Evolutionary conservation across 2,113 vertebrate genomes (phyloP).

Genomic region (Suncus etruscus): DNA sequence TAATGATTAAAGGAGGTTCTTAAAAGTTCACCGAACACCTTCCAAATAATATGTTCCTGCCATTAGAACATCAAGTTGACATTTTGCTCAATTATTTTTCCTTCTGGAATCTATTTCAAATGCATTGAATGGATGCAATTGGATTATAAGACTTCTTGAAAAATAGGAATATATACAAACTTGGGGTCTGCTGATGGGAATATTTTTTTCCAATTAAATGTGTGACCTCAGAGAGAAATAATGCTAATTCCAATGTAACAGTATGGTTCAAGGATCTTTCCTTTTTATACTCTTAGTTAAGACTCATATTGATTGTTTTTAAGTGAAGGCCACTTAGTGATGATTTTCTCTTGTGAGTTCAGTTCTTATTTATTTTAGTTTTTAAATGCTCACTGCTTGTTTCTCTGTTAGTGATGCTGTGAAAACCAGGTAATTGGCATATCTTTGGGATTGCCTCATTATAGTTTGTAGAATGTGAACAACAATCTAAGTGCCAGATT

Average conservation of each 20-base stretch:
- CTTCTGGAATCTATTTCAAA: slow-evolving; percentile 50
- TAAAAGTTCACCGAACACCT: background rate
- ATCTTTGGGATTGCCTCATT: slow-evolving; percentile 59
- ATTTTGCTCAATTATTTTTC: slow-evolving; percentile 73
- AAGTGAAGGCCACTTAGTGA: slow-evolving; percentile 68
- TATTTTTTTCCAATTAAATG: slow-evolving; percentile 80
- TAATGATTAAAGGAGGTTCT: slow-evolving; percentile 24
- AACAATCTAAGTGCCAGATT: slow-evolving; percentile 64
- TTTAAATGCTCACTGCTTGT: slow-evolving; percentile 57
- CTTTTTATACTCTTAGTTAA: slow-evolving; percentile 57
- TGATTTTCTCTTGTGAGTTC: slow-evolving; percentile 60
- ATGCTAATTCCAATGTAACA: slow-evolving; percentile 85
- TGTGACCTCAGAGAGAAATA: slow-evolving; percentile 79
- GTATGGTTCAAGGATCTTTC: slow-evolving; percentile 80
- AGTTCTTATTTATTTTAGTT: slow-evolving; percentile 74
- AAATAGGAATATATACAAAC: slow-evolving; percentile 81
- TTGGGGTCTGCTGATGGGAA: slow-evolving; percentile 75
- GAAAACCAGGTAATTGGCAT: slow-evolving; percentile 62
- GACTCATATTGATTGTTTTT: slow-evolving; percentile 71
- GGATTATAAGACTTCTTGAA: slow-evolving; percentile 74
- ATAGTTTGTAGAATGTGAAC: slow-evolving; percentile 59
- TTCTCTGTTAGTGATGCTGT: slow-evolving; percentile 44
- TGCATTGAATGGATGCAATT: slow-evolving; percentile 79
- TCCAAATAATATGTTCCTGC: slow-evolving; percentile 60
- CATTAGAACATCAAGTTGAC: slow-evolving; percentile 64